A percentile compares a stretch with the other conserved stretches of the same genome.
These are phyloP conservation scores for Oryzias sinensis DNA, from an alignment of 2,797 vertebrate species.

Conservation along the genomic window DNA sequence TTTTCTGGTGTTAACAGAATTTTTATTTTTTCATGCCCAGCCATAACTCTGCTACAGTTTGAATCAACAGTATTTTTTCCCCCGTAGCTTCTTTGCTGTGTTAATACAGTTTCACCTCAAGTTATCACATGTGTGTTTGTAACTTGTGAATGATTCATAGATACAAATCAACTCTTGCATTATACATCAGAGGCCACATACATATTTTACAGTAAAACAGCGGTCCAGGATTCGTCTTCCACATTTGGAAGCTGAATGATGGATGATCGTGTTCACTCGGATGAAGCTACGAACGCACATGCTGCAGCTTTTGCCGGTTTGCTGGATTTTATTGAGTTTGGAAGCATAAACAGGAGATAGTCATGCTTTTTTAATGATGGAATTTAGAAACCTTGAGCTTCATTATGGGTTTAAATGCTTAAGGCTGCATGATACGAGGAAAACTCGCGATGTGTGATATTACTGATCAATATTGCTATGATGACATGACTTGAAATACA, in stretches of 20 bases:
- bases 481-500: too few species aligned
- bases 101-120: slow-evolving; percentile 13
- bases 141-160: slow-evolving; percentile 29
- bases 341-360: too few species aligned
- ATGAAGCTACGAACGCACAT: background rate
- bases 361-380: too few species aligned
- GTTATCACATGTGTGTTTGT: slow-evolving; percentile 16
- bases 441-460: too few species aligned
- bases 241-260: background rate
- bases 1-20: too few species aligned
- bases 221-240: background rate
- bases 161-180: slow-evolving; percentile 30
- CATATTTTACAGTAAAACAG: slow-evolving; percentile 23
- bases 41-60: background rate
- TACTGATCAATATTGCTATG: too few species aligned
- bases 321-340: too few species aligned
- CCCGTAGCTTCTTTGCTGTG: background rate
- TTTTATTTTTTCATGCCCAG: too few species aligned
- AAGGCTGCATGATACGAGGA: too few species aligned
- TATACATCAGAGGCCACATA: slow-evolving; percentile 23
- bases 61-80: background rate
- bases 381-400: too few species aligned
- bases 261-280: background rate
- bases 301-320: too few species aligned
- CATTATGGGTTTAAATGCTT: too few species aligned